These are phyloP conservation scores for Ochlodes sylvanus DNA, from an alignment of 2,888 invertebrate species.

Conservation along the genomic window DNA sequence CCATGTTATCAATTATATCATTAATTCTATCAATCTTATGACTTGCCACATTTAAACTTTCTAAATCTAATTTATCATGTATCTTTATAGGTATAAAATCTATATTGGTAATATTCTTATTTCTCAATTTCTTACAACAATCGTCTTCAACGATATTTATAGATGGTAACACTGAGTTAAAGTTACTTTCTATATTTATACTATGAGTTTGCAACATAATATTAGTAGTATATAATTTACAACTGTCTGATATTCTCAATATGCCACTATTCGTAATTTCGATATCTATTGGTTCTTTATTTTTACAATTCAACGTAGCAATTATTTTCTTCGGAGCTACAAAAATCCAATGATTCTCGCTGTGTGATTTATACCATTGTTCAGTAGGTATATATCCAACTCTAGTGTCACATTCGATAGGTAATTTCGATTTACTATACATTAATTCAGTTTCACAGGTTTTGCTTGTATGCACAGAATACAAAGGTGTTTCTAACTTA, in stretches of 20 bases:
- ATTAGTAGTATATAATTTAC: conserved; percentile 39
- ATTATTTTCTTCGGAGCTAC: conserved; percentile 29
- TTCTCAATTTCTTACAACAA: conserved; percentile 40
- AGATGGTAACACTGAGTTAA: conserved; percentile 17
- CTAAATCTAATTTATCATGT: conserved; percentile 36
- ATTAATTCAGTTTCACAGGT: conserved; percentile 45
- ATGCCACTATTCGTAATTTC: conserved; percentile 34
- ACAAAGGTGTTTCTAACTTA: conserved; percentile 40
- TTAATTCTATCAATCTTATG: conserved; percentile 38
- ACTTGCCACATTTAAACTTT: conserved; percentile 38
- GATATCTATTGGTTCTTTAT: conserved; percentile 36
- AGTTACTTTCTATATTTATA: conserved; percentile 27
- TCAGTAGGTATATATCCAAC: conserved; percentile 37
- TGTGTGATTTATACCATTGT: conserved; percentile 39
- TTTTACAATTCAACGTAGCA: conserved; percentile 39
- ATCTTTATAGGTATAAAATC: conserved; percentile 41
- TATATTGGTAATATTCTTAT: conserved; percentile 38
- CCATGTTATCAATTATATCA: conserved; percentile 34
- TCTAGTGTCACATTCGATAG: conserved; percentile 42
- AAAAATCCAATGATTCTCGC: conserved; percentile 24
- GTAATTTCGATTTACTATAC: conserved; percentile 38
- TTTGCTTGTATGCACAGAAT: conserved; percentile 42
- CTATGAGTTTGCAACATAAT: conserved; percentile 32
- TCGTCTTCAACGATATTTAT: no score
- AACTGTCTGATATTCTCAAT: conserved; percentile 33